Base-by-base conservation (phyloP, 2,797 vertebrate species). In the Cynodonichthys magdalenae region DNA sequence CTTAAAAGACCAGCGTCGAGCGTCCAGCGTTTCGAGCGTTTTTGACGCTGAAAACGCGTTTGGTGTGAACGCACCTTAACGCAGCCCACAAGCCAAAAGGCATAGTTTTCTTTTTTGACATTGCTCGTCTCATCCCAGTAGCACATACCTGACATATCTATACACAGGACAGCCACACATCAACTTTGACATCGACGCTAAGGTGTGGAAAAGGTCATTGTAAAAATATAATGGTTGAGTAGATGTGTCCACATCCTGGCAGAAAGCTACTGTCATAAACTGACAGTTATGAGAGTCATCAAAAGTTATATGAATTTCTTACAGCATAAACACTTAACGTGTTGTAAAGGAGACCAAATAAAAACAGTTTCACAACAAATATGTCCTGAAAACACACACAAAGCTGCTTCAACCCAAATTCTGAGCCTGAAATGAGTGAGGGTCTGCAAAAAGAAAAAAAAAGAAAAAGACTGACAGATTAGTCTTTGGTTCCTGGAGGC, bases 401-500 rank as follows among this genome's bases (percentile, higher is more conserved):
- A 29, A 83, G 71, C 69, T 47, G 42, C 47, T 54, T 61, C 52
- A 71, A 80, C 81, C 70, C 41, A 20, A 5, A 9, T 53, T 79
- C 81, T 61, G 58, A 69, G 53, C 55, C 67, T 81, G 62, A 80
- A 78, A 79, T 68, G 71, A 82, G 52, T 59, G 64, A 61, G 44
- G 63, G 64, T 65, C 78, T 77, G 78, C 63, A 79, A 83, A 79
- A 82, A 10, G 10, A 34, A 34, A 34, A 31, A 31, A 7, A 31
- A 31, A 31, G 7, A 31, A 31, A 59, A 72, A 83, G 77, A 82
- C 87, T 81, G 69, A 62, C 70, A 87, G 91, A 93, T 93, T 92
- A 92, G 87, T 91, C 75, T 90, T 78, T 69, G 82, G 84, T 87
- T 93, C 85, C 88, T 84, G 75, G 77, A 91, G 85, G 81, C 85